These are phyloP conservation scores for Drosophila maculinotata DNA, from an alignment of 2,888 invertebrate species.

Conservation along the genomic window DNA sequence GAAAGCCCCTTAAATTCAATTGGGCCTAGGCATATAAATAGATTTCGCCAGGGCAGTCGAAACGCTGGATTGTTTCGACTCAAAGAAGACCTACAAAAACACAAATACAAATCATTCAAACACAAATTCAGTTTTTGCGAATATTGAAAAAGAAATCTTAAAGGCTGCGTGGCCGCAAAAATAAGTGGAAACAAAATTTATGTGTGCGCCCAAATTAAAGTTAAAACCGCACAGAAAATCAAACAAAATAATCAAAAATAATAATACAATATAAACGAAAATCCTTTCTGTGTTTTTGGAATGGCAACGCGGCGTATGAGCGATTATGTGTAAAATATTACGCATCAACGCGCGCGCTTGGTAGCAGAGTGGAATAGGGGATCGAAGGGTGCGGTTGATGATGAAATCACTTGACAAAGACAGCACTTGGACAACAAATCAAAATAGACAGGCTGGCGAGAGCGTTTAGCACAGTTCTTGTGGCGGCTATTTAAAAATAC, in stretches of 20 bases:
- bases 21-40: conserved; percentile 56
- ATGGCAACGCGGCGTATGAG: conserved; percentile 63
- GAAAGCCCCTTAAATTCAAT: conserved; percentile 24
- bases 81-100: conserved; percentile 21
- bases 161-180: no score
- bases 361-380: conserved; percentile 5
- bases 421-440: conserved; percentile 79
- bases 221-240: conserved; percentile 34
- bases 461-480: conserved; percentile 78
- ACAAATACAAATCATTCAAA: conserved; percentile 18
- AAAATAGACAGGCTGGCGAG: conserved; percentile 77
- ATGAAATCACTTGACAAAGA: conserved; percentile 66
- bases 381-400: conserved; percentile 38
- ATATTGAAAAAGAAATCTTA: conserved; percentile 22
- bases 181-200: conserved; percentile 50
- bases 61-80: conserved; percentile 55
- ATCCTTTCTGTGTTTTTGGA: conserved; percentile 25
- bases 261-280: conserved; percentile 11
- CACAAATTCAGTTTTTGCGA: conserved; percentile 29
- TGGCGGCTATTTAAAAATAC: conserved; percentile 73
- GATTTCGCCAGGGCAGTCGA: conserved; percentile 46
- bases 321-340: conserved; percentile 74
- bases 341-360: conserved; percentile 56
- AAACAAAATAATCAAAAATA: conserved; percentile 23
- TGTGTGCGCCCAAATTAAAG: conserved; percentile 56